These are phyloP conservation scores for Reticulitermes lucifugus DNA, from an alignment of 2,888 invertebrate species.

Conservation along the genomic window DNA sequence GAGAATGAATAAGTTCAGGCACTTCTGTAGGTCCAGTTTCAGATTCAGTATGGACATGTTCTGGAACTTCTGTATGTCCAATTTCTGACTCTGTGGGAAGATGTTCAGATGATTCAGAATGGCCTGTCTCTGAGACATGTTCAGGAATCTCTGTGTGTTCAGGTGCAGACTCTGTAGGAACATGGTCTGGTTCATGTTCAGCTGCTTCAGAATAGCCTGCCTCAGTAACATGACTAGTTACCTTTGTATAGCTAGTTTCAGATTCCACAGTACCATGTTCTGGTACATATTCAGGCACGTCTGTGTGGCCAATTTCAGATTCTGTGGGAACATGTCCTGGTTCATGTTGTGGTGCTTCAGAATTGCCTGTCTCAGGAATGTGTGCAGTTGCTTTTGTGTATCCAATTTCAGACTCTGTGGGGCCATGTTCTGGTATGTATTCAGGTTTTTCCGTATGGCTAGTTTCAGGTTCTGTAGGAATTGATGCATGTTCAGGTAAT, in stretches of 20 bases:
- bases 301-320: not conserved
- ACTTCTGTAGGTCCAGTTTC: conserved; percentile 13
- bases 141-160: not conserved
- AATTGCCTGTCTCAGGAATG: not conserved
- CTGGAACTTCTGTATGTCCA: conserved; percentile 11
- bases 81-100: conserved; percentile 31
- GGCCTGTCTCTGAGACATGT: not conserved
- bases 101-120: not conserved
- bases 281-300: not conserved
- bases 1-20: conserved; percentile 28
- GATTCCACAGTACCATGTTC: conserved; percentile 17
- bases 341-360: conserved; percentile 45
- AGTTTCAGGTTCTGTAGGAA: not conserved
- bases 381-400: conserved; percentile 47
- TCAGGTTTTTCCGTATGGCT: not conserved
- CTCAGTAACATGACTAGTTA: not conserved
- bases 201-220: not conserved
- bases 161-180: conserved; percentile 15
- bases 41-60: conserved; percentile 38
- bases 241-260: conserved; percentile 39
- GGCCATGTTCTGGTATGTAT: conserved; percentile 32
- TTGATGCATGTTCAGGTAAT: not conserved
- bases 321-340: conserved; percentile 11
- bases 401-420: conserved; percentile 29
- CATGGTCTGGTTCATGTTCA: conserved; percentile 45